Conservation (phyloP, 1,140 invertebrate genomes). For the Drosophila tristis region DNA sequence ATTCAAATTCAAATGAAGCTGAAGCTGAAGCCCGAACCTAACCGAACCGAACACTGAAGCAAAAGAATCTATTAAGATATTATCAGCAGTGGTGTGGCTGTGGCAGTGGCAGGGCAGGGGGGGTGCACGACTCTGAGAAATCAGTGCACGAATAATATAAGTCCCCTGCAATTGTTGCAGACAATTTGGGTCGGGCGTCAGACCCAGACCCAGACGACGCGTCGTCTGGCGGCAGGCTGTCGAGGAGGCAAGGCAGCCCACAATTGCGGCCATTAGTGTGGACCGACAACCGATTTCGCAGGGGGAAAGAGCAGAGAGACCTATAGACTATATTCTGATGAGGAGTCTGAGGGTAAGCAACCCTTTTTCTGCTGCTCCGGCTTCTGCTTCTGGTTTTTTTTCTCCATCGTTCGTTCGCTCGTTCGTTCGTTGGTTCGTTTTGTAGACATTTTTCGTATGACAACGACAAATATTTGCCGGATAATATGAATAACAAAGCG, state of each 20-base stretch:
- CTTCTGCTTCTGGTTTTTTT: conserved; percentile 14
- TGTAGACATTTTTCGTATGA: conserved; percentile 79
- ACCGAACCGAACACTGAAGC: conserved; percentile 7
- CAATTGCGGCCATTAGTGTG: conserved; percentile 78
- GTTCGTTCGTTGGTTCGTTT: conserved; percentile 34
- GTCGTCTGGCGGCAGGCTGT: conserved; percentile 4
- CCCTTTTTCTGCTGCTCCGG: conserved; percentile 54
- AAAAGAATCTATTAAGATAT: conserved; percentile 82
- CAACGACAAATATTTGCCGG: conserved; percentile 81
- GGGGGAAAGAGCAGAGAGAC: conserved; percentile 1
- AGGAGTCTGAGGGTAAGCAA: conserved; percentile 45
- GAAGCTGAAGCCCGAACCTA: conserved; percentile 39
- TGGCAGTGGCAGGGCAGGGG: conserved; percentile 1
- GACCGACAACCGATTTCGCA: conserved; percentile 16
- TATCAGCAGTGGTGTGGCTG: conserved; percentile 46
- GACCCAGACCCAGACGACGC: neutral
- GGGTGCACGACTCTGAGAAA: conserved; percentile 30
- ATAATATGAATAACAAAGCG: conserved; percentile 82
- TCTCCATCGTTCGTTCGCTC: conserved; percentile 13
- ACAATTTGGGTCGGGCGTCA: conserved; percentile 68
- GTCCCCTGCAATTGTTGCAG: conserved; percentile 69
- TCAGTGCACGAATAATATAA: conserved; percentile 49
- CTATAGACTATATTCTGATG: conserved; percentile 13
- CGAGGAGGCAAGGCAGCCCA: conserved; percentile 35
- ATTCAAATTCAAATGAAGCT: conserved; percentile 79